A percentile compares a stretch with the other conserved stretches of the same genome.
phyloP scores from a whole-genome alignment of 2,888 invertebrate species.

The Phyto melanocephala region DNA sequence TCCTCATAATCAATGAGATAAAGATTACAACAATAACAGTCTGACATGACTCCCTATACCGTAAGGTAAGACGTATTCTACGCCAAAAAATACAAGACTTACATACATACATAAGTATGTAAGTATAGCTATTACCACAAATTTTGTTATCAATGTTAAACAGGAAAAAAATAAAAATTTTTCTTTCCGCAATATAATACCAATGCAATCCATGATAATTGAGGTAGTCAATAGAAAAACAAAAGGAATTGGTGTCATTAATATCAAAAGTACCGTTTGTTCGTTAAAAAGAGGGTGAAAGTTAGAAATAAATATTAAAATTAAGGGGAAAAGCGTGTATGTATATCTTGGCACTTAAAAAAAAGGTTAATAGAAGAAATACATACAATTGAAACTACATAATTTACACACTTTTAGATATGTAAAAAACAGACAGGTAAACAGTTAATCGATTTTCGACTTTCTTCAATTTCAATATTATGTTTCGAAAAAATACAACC shows the following conservation, averaged over 20 bases:
- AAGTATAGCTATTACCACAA: neutral
- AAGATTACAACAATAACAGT: no score
- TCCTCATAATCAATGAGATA: no score
- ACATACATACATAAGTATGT: no score
- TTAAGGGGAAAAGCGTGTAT: neutral
- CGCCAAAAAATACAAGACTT: no score
- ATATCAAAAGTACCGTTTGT: constrained; percentile 18
- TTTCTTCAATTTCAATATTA: neutral
- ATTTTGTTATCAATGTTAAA: neutral
- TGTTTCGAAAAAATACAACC: neutral
- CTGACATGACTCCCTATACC: no score
- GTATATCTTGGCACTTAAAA: neutral
- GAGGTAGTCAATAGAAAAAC: constrained; percentile 15
- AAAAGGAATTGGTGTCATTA: constrained; percentile 19
- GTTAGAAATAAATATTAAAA: constrained; percentile 1
- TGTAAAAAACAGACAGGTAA: neutral
- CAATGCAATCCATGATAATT: constrained; percentile 36
- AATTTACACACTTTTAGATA: neutral
- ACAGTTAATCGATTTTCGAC: neutral
- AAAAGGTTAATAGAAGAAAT: neutral
- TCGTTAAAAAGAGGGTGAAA: constrained; percentile 35
- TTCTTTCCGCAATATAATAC: neutral
- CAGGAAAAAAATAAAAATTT: neutral
- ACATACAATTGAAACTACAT: neutral
- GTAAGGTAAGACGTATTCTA: no score